Base-by-base conservation (phyloP, 1,140 invertebrate genomes). In the Eurytemora carolleeae region DNA sequence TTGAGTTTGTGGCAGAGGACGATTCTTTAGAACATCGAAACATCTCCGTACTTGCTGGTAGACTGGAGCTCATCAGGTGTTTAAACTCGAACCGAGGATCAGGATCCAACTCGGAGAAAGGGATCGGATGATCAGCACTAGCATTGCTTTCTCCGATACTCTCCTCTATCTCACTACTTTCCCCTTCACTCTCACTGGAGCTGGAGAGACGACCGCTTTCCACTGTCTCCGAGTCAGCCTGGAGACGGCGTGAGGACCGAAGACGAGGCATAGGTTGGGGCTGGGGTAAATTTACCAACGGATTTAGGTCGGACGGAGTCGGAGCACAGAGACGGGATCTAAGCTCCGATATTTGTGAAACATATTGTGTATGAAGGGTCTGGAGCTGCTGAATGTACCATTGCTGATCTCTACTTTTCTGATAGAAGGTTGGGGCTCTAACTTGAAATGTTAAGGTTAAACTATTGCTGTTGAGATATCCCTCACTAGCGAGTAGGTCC, bases 361-460 rank as follows among this genome's bases (percentile, higher is more conserved):
- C 76, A 67, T 85, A 82, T 69, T 89, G 85, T 70, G 82, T 80
- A 72, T 89, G 86, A 64, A 86, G 76, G 21, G 82, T 79, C 59
- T 86, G 77, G 54, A 92, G 74, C 72, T 90, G 86, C 70, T 81
- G 83, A 63, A 93, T 90, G 69, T 91, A 91, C 87, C 88, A 92
- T 69, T 91, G 86, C 68, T 91, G 87, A 74, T 94, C 90, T 65
- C 87, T 78, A 69, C 87, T 90, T 64, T 87, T 84, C 74, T 93
- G 89, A 70, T 85, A 92, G 74, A 90, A 94, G 55, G 88, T 93
- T 16, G 89, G 87, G 22, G 88, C 85, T 57, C 90, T 80, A 44
- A 44, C 31, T n/a, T 44, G 31, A 44, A 44, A 44, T 44, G 31
- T 82, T 52, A 87, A 76, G 1, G 82, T 84, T 69, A 86, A 84